Conservation (phyloP, 2,888 invertebrate genomes). For the Eledone cirrhosa region DNA sequence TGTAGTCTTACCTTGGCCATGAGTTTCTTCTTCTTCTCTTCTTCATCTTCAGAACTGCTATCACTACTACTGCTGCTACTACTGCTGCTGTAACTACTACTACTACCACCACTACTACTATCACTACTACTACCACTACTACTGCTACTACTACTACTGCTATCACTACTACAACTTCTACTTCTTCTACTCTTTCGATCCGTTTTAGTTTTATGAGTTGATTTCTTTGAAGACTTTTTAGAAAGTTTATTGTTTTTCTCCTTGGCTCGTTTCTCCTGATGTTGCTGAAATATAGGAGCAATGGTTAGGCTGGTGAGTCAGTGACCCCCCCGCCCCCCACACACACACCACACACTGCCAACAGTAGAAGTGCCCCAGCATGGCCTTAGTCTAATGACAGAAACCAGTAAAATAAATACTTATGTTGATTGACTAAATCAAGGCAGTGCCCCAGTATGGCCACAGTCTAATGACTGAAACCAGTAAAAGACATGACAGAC, state of each 20-base stretch:
- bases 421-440: too few species aligned
- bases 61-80: background rate
- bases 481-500: too few species aligned
- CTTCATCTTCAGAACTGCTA: constrained; percentile 45
- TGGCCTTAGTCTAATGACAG: too few species aligned
- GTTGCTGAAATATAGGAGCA: constrained; percentile 45
- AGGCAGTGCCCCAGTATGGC: too few species aligned
- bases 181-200: constrained; percentile 48
- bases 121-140: constrained; percentile 42
- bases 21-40: constrained; percentile 47
- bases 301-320: too few species aligned
- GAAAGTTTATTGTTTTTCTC: constrained; percentile 35
- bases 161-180: constrained; percentile 50
- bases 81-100: too few species aligned
- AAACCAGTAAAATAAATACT: too few species aligned
- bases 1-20: constrained; percentile 51
- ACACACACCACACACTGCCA: too few species aligned
- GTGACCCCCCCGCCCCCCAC: too few species aligned
- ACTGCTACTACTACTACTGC: constrained; percentile 38
- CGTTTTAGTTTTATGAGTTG: constrained; percentile 35
- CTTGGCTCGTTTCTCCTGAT: constrained; percentile 53
- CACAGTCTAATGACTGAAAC: too few species aligned
- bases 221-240: background rate
- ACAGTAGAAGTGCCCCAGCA: too few species aligned
- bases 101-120: constrained; percentile 40